phyloP scores from a whole-genome alignment of 2,113 vertebrate genomes.

The Ovibos moschatus region DNA sequence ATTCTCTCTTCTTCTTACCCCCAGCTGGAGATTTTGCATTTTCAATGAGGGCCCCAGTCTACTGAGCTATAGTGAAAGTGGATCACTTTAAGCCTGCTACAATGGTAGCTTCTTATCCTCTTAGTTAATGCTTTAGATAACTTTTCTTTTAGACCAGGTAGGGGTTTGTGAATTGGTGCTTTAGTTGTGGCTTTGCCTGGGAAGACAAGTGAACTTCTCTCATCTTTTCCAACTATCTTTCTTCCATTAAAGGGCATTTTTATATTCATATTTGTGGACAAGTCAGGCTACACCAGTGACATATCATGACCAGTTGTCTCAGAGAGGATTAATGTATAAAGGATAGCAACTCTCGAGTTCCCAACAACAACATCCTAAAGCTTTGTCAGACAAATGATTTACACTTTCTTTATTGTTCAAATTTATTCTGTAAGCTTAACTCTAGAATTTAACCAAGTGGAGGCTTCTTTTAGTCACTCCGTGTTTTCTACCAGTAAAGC shows the following conservation, averaged over 20 bases:
- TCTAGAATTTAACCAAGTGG: neutral
- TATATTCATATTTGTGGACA: neutral
- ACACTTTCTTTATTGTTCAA: neutral
- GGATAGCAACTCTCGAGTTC: neutral
- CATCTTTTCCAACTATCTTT: neutral
- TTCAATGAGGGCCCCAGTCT: conserved; percentile 77
- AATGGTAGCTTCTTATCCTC: conserved; percentile 46
- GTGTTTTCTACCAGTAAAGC: neutral
- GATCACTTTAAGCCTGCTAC: conserved; percentile 66
- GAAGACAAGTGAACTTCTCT: neutral
- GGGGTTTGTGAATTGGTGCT: neutral
- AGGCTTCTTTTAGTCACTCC: neutral
- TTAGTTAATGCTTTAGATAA: conserved; percentile 28
- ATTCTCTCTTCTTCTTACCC: conserved; percentile 64
- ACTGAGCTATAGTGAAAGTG: conserved; percentile 63
- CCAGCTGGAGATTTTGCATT: conserved; percentile 87
- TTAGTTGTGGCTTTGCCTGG: neutral
- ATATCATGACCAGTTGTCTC: neutral
- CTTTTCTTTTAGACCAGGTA: conserved; percentile 63
- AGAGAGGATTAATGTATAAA: neutral
- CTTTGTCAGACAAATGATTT: neutral
- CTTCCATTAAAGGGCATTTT: neutral
- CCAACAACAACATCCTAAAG: neutral
- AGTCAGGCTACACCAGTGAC: neutral
- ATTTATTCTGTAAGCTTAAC: neutral